Evolutionary conservation across 2,113 vertebrate species (phyloP), one percentile per base, ranked within the genome.

Genomic region (Corynorhinus townsendii): DNA sequence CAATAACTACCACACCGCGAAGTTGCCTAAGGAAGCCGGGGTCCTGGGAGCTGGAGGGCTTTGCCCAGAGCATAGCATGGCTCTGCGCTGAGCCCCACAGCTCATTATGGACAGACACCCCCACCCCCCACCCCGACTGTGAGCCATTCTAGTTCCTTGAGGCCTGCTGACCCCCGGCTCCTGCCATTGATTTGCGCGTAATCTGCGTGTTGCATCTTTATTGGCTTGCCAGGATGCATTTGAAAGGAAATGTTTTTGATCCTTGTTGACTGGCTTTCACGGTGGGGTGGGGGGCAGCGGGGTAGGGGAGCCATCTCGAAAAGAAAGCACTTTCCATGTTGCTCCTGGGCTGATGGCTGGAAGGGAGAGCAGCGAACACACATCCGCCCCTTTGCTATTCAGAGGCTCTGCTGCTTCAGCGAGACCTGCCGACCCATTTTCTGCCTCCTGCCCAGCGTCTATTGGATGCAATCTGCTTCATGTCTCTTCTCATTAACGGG

Each of bases 401-500:
- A 97, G 98, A 98, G 96, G 98, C 99, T 97, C 98, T 98, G 98
- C 98, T 98, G 97, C 94, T 98, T 97, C 98, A 98, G 99, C 98
- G 99, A 85, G 94, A 98, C 98, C 99, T 99, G 99, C 98, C 97
- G 98, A 99, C 98, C 99, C 98, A 97, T 99, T 98, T 99, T 98
- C 98, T 98, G 91, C 98, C 98, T 98, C 97, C 97, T 97, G 98
- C 98, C 98, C 97, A 87, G 96, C 97, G 98, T 98, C 97, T 98
- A 98, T 98, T 98, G 98, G 98, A 98, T 98, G 98, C 98, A 99
- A 99, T 99, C 99, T 99, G 99, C 98, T 99, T 96, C 96, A 95
- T 98, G 99, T 99, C 99, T 98, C 98, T 98, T 98, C 98, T 97
- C 97, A 99, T 99, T 99, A 99, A 98, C 89, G 94, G 97, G 97